Conservation (phyloP, 2,113 vertebrate species). For the Heterotis niloticus region DNA sequence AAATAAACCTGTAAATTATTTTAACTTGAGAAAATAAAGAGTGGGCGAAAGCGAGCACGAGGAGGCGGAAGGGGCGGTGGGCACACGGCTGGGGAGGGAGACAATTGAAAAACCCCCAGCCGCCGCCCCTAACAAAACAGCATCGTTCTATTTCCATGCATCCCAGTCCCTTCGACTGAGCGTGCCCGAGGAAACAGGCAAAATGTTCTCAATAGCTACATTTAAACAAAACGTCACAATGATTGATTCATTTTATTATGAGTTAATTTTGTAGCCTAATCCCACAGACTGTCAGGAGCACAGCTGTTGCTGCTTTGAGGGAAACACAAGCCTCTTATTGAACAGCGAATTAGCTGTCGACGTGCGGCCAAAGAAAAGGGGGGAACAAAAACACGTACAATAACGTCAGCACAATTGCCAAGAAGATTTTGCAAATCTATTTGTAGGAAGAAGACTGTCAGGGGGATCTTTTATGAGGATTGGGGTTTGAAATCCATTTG, state of each 20-base stretch:
- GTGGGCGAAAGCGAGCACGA: no score
- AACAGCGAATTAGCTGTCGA: constrained; percentile 20
- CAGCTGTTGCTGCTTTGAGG: constrained; percentile 24
- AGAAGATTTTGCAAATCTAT: constrained; percentile 26
- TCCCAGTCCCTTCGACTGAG: constrained; percentile 9
- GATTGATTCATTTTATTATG: constrained; percentile 42
- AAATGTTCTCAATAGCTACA: constrained; percentile 32
- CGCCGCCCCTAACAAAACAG: not conserved
- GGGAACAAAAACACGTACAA: constrained; percentile 18
- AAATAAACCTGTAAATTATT: constrained; percentile 39
- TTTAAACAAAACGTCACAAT: constrained; percentile 38
- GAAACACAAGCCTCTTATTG: constrained; percentile 16
- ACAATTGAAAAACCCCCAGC: constrained; percentile 16
- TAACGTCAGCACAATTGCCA: constrained; percentile 13
- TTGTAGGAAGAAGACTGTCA: not conserved
- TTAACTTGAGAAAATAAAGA: constrained; percentile 20
- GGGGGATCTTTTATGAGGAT: constrained; percentile 4
- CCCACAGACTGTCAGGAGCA: constrained; percentile 29
- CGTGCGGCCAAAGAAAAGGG: not conserved
- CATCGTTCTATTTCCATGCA: constrained; percentile 26
- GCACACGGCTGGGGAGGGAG: not conserved
- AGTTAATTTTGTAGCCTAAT: constrained; percentile 37
- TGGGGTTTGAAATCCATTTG: not conserved
- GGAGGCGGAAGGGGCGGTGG: no score
- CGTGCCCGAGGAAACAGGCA: constrained; percentile 9